Evolutionary conservation across 2,113 vertebrate genomes (phyloP), one percentile per base, ranked within the genome.

Genomic region (Phalacrocorax brasilianus): DNA sequence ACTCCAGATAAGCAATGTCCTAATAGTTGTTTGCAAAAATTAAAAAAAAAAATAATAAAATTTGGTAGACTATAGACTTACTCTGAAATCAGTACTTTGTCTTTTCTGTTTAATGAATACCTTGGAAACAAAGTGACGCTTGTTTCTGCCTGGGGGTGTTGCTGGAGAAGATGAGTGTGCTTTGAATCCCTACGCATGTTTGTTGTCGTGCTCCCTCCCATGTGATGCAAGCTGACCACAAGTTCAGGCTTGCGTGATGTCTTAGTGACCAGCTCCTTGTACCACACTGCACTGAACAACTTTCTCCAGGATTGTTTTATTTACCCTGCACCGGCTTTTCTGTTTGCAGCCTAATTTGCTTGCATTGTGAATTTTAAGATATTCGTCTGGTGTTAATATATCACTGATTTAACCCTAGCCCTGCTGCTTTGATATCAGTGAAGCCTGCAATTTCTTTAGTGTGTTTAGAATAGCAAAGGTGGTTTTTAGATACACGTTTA

Each of bases 151-250:
- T 7, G 15, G 62, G 75, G 75, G 52, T 71, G 80, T 61, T 59
- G 76, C 66, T 40, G 84, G n/a, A 49, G 87, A 38, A 71, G 75
- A 27, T n/a, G 75, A 35, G 27, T 33, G n/a, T 40, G 79, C 66
- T 40, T 12, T 35, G 56, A 33, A 55, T 68, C 71, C 74, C 66
- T 10, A 2, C 35, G 35, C 20, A 0, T 3, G 35, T 61, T 73
- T 8, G 35, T 73, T 28, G 2, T 17, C 1, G 2, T 8, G 56
- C 35, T 61, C 3, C 1, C 38, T 53, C 33, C n/a, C 1, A 4
- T 15, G 33, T n/a, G 61, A n/a, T 52, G 33, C 24, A 13, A 24
- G 14, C 59, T 19, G 70, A 18, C 53, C 6, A 0, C 19, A 6
- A 26, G 26, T 17, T 26, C 47, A 21, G 26, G 62, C 53, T 66